These are phyloP conservation scores for Drosophila micromelanica DNA, from an alignment of 1,140 invertebrate genomes.

Conservation along the genomic window DNA sequence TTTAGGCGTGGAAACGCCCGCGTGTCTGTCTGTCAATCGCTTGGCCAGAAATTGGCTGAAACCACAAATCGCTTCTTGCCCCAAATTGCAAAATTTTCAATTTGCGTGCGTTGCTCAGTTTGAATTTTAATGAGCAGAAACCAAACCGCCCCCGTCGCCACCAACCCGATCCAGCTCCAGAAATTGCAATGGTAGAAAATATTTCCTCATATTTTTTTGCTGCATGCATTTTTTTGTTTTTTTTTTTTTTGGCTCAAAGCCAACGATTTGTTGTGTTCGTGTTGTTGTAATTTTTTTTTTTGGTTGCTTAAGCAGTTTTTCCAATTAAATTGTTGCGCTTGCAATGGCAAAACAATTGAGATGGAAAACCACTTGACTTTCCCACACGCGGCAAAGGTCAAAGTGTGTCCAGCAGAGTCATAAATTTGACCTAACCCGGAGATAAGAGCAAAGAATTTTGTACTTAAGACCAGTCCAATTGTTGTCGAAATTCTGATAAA, in stretches of 20 bases:
- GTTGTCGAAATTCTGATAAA: too few species aligned
- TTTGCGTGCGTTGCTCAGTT: slow-evolving; percentile 45
- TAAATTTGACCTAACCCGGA: not conserved
- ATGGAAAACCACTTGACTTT: slow-evolving; percentile 71
- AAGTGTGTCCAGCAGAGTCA: slow-evolving; percentile 11
- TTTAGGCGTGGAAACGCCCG: slow-evolving; percentile 42
- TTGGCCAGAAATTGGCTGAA: slow-evolving; percentile 16
- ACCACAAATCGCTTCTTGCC: slow-evolving; percentile 67
- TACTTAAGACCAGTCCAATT: too few species aligned
- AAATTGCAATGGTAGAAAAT: slow-evolving; percentile 38
- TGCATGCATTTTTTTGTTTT: slow-evolving; percentile 35
- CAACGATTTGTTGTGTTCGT: slow-evolving; percentile 35
- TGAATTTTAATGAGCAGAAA: slow-evolving; percentile 64
- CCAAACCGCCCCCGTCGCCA: not conserved
- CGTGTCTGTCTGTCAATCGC: slow-evolving; percentile 16
- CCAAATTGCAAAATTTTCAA: slow-evolving; percentile 68
- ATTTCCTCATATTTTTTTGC: slow-evolving; percentile 57
- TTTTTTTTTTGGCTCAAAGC: slow-evolving; percentile 58
- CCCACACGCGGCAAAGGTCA: slow-evolving; percentile 58
- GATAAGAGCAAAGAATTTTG: not conserved
- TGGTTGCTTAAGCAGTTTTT: slow-evolving; percentile 50
- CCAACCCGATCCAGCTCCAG: slow-evolving; percentile 28
- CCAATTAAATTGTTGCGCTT: slow-evolving; percentile 56
- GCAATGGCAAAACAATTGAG: slow-evolving; percentile 50
- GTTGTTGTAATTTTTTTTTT: slow-evolving; percentile 24